A percentile compares a stretch with the other conserved stretches of the same genome.
Evolutionary conservation across 2,113 vertebrate species (phyloP).

Genomic region (Salvelinus fontinalis): DNA sequence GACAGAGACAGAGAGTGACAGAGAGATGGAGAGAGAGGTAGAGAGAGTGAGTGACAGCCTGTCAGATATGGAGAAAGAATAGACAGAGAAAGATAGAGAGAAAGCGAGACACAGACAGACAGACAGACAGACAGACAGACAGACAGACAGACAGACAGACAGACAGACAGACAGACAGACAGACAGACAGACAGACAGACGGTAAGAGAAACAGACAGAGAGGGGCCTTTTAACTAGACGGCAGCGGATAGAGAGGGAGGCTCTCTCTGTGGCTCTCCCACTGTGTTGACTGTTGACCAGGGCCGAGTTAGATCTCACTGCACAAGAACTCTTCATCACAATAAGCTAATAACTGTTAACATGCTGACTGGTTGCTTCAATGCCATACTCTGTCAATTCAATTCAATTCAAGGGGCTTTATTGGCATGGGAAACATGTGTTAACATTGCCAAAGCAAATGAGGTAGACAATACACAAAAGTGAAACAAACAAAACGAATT

Average conservation of each 20-base stretch:
- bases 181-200: not conserved
- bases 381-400: not conserved
- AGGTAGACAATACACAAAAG: too few species aligned
- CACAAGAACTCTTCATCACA: not conserved
- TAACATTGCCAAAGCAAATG: too few species aligned
- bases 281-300: constrained; percentile 24
- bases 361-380: not conserved
- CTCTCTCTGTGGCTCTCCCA: not conserved
- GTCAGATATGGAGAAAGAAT: too few species aligned
- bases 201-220: constrained; percentile 18
- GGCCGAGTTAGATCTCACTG: constrained; percentile 11
- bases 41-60: too few species aligned
- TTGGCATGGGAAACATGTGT: too few species aligned
- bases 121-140: not conserved
- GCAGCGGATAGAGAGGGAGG: constrained; percentile 23
- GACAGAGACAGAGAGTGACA: too few species aligned
- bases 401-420: too few species aligned
- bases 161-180: not conserved
- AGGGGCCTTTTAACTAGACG: not conserved
- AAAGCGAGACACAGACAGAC: too few species aligned
- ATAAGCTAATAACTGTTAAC: not conserved
- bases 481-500: too few species aligned
- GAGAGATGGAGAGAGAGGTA: too few species aligned
- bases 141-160: not conserved
- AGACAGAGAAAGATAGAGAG: too few species aligned